Evolutionary conservation across 2,113 vertebrate genomes (phyloP).

Genomic region (Caloenas nicobarica): DNA sequence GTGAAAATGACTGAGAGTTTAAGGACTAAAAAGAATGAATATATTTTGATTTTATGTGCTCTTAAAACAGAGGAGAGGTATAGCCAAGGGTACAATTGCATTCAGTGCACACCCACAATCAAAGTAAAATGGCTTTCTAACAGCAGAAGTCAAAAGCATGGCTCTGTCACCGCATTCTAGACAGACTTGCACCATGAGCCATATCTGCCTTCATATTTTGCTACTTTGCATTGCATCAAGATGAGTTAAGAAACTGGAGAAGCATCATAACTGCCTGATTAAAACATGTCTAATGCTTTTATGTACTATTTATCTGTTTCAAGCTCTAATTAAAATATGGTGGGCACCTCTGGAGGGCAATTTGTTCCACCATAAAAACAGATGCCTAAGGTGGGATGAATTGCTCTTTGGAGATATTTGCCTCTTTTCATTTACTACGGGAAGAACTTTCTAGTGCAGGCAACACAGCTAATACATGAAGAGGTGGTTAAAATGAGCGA

Average conservation of each 20-base stretch:
- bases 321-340: background rate
- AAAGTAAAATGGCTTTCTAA: background rate
- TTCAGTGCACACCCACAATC: background rate
- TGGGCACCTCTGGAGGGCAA: background rate
- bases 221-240: background rate
- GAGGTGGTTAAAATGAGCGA: background rate
- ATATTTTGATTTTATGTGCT: background rate
- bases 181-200: background rate
- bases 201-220: background rate
- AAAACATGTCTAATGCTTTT: background rate
- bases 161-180: background rate
- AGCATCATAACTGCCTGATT: background rate
- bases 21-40: background rate
- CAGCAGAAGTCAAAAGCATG: background rate
- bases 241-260: background rate
- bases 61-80: background rate
- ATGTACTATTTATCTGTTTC: background rate
- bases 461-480: background rate
- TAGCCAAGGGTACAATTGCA: background rate
- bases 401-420: background rate
- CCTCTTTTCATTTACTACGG: background rate
- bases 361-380: background rate
- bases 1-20: background rate
- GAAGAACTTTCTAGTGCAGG: background rate
- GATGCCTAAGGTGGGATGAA: background rate